phyloP scores from a whole-genome alignment of 2,888 invertebrate genomes.

The Aspidapion aeneum region DNA sequence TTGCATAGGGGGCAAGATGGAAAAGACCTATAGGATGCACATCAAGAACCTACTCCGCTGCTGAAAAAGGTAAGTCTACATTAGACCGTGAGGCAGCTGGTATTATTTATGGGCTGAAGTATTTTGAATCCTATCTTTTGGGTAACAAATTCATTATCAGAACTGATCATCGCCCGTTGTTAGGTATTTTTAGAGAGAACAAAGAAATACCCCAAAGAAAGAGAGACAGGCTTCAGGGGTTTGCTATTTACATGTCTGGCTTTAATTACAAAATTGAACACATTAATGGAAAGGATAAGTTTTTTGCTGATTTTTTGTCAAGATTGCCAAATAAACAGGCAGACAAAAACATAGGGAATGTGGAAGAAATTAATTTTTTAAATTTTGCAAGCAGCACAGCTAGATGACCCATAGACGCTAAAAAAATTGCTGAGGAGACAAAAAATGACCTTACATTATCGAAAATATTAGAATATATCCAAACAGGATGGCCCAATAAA shows the following conservation, averaged over 20 bases:
- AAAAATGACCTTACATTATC: not conserved
- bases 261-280: conserved; percentile 3
- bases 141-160: not conserved
- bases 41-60: not conserved
- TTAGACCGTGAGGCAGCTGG: not conserved
- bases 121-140: not conserved
- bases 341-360: not conserved
- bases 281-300: not conserved
- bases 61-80: not conserved
- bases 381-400: not conserved
- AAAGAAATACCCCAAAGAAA: no score
- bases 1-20: no score
- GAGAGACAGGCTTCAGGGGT: not conserved
- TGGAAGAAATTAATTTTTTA: not conserved
- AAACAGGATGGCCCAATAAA: not conserved
- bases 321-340: not conserved
- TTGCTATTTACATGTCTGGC: conserved; percentile 2
- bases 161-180: not conserved
- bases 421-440: not conserved
- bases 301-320: no score
- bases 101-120: not conserved
- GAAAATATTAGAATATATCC: not conserved
- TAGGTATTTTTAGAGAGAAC: no score
- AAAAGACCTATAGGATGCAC: not conserved
- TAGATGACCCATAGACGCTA: not conserved